Percentiles rank a stretch among this genome's conserved stretches.
Conservation (phyloP, 2,113 vertebrate genomes). For the Zootoca vivipara region DNA sequence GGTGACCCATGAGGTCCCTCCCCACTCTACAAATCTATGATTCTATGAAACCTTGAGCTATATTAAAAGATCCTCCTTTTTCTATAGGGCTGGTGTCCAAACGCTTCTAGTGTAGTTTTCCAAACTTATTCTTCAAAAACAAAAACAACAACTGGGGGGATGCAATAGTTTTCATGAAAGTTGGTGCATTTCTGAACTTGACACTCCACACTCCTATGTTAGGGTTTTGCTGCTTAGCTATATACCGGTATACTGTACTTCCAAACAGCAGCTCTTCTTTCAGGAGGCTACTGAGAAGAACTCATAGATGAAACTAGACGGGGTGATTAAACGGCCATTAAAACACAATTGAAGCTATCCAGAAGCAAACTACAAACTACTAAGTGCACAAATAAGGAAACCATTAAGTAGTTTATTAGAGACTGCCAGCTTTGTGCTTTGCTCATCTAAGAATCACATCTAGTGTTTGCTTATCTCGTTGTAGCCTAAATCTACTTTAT, state of each 20-base stretch:
- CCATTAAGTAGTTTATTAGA: conserved; percentile 4
- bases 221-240: neutral
- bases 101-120: neutral
- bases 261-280: neutral
- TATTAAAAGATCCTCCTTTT: too few relatives aligned
- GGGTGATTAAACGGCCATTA: neutral
- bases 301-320: neutral
- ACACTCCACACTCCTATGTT: neutral
- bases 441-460: neutral
- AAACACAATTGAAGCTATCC: neutral
- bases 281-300: neutral
- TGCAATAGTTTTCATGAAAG: neutral
- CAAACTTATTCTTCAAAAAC: neutral
- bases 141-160: too few relatives aligned
- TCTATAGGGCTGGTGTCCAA: neutral
- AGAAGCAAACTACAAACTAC: neutral
- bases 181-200: neutral
- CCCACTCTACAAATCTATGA: too few relatives aligned
- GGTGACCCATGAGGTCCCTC: too few relatives aligned
- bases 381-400: neutral
- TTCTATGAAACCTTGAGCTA: too few relatives aligned
- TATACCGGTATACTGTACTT: too few relatives aligned
- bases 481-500: neutral
- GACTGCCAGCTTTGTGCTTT: neutral
- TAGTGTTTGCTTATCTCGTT: neutral